Evolutionary conservation across 2,888 invertebrate species (phyloP).

Genomic region (Agrochola circellaris): DNA sequence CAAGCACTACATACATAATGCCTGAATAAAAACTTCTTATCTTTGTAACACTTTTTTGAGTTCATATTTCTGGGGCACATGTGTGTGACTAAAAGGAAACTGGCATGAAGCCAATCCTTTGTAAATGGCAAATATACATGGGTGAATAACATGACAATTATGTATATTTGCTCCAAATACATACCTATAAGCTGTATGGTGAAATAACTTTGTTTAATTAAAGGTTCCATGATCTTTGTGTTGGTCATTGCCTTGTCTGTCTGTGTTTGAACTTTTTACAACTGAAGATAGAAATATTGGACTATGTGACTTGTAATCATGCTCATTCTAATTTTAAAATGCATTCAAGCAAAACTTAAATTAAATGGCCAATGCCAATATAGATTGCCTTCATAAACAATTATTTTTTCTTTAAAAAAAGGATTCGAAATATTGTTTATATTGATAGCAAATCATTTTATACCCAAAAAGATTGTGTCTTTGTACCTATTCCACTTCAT

Average conservation of each 20-base stretch:
- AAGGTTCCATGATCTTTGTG: conserved; percentile 20
- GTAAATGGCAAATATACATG: conserved; percentile 60
- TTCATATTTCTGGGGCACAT: conserved; percentile 48
- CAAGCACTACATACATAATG: conserved; percentile 11
- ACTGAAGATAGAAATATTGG: background rate
- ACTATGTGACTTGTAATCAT: background rate
- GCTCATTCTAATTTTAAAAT: background rate
- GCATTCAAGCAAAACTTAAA: background rate
- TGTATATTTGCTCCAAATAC: conserved; percentile 56
- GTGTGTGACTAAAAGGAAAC: conserved; percentile 37
- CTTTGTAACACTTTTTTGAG: conserved; percentile 8
- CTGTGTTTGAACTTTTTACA: background rate
- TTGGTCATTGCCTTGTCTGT: conserved; percentile 9
- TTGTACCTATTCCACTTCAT: background rate
- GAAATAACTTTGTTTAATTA: conserved; percentile 1
- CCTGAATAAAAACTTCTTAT: conserved; percentile 18
- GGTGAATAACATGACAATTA: conserved; percentile 43
- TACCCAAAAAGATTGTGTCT: no score
- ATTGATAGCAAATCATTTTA: background rate
- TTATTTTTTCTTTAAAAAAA: background rate
- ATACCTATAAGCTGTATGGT: background rate
- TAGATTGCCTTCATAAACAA: background rate
- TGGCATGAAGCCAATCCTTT: conserved; percentile 60
- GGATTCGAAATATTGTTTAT: background rate
- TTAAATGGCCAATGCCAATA: no score